These are phyloP conservation scores for Latheticus oryzae DNA, from an alignment of 2,888 invertebrate species.

Conservation along the genomic window DNA sequence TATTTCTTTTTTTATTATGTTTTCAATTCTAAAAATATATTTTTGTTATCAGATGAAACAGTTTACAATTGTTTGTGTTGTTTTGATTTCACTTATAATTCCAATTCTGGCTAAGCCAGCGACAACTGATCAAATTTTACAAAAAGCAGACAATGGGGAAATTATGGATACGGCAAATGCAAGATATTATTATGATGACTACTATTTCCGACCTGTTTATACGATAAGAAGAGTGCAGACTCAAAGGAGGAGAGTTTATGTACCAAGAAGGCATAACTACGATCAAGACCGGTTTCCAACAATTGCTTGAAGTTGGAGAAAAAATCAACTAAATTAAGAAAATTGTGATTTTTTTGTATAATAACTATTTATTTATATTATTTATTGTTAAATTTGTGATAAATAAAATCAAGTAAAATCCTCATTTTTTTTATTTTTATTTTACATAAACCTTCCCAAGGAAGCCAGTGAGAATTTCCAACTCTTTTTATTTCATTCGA, in stretches of 20 bases:
- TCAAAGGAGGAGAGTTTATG: slow-evolving; percentile 20
- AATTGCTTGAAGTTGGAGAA: slow-evolving; percentile 2
- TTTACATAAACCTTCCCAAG: too few species aligned
- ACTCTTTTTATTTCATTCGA: too few species aligned
- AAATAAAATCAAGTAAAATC: too few species aligned
- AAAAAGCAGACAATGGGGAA: slow-evolving; percentile 4
- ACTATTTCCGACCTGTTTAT: slow-evolving; percentile 13
- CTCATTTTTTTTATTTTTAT: too few species aligned
- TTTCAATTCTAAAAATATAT: too few species aligned
- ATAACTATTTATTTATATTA: too few species aligned
- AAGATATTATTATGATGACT: slow-evolving; percentile 11
- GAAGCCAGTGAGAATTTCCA: too few species aligned
- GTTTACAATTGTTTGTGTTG: neutral
- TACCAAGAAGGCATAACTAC: slow-evolving; percentile 1
- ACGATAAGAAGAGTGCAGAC: slow-evolving; percentile 11
- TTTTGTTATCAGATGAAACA: slow-evolving; percentile 17
- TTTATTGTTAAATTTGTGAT: too few species aligned
- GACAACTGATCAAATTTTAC: neutral
- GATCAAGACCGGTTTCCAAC: slow-evolving; percentile 8
- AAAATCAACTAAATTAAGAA: neutral
- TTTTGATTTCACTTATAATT: neutral
- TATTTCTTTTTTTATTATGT: too few species aligned
- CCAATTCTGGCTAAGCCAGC: slow-evolving; percentile 7
- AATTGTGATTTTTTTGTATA: too few species aligned
- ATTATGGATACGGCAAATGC: slow-evolving; percentile 17